Conservation (phyloP, 2,797 vertebrate genomes). For the Pangasius krempfi region DNA sequence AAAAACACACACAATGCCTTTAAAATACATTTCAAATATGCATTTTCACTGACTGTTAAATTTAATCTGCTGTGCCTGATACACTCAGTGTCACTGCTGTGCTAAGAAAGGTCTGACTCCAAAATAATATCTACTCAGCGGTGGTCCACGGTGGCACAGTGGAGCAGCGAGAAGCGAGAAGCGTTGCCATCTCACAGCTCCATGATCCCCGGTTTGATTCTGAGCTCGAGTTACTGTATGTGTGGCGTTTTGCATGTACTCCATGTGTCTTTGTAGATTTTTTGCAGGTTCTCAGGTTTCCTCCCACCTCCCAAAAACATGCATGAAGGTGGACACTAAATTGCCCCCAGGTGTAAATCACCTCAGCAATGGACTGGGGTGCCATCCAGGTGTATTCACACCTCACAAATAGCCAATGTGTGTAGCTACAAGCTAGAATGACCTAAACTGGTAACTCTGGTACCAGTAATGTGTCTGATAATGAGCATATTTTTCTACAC, state of each 20-base stretch:
- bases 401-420: background rate
- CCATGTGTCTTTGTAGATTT: background rate
- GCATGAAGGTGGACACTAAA: background rate
- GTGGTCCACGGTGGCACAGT: background rate
- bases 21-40: background rate
- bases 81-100: background rate
- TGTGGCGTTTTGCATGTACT: background rate
- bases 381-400: background rate
- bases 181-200: background rate
- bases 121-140: background rate
- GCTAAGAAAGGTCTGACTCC: background rate
- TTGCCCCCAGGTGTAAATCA: background rate
- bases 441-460: background rate
- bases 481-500: background rate
- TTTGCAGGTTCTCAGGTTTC: background rate
- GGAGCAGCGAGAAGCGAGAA: background rate
- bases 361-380: background rate
- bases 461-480: background rate
- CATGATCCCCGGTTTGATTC: background rate
- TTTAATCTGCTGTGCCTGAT: background rate
- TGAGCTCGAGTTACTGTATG: background rate
- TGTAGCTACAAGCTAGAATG: background rate
- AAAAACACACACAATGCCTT: background rate
- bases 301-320: background rate
- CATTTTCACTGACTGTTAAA: background rate